These are phyloP conservation scores for Australoheros facetus DNA, from an alignment of 2,797 vertebrate genomes.

Conservation along the genomic window DNA sequence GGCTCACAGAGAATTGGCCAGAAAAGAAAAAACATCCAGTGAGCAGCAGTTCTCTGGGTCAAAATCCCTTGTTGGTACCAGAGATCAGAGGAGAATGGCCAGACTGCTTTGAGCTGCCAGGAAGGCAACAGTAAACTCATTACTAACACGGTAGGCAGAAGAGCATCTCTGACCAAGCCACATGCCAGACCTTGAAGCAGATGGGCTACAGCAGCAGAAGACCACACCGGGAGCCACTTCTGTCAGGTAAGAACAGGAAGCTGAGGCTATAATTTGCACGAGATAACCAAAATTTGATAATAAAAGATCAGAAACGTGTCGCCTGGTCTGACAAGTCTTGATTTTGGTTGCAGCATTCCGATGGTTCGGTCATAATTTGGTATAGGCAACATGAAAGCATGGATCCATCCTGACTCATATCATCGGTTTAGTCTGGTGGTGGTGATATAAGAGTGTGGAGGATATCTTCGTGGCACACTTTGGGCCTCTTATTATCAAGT, in stretches of 20 bases:
- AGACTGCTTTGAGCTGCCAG: too few relatives aligned
- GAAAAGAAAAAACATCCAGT: too few relatives aligned
- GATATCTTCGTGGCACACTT: neutral
- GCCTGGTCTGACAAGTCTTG: neutral
- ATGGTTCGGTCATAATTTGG: neutral
- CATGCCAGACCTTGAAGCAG: neutral
- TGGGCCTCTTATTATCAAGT: neutral
- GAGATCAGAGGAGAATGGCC: too few relatives aligned
- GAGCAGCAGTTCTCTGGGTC: too few relatives aligned
- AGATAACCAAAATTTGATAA: neutral
- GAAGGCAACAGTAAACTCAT: too few relatives aligned
- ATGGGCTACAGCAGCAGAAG: neutral
- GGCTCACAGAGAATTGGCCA: too few relatives aligned
- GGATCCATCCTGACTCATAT: neutral
- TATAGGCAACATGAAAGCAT: neutral
- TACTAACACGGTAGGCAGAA: neutral
- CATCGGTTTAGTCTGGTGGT: neutral
- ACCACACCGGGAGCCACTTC: neutral
- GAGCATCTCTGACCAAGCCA: neutral
- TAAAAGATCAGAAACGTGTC: accelerated
- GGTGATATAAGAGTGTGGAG: too few relatives aligned
- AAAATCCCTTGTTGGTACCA: too few relatives aligned
- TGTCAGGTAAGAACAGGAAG: neutral
- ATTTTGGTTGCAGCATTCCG: neutral
- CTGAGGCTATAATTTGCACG: accelerated